phyloP scores from a whole-genome alignment of 2,113 vertebrate genomes.

The Pterocles gutturalis region DNA sequence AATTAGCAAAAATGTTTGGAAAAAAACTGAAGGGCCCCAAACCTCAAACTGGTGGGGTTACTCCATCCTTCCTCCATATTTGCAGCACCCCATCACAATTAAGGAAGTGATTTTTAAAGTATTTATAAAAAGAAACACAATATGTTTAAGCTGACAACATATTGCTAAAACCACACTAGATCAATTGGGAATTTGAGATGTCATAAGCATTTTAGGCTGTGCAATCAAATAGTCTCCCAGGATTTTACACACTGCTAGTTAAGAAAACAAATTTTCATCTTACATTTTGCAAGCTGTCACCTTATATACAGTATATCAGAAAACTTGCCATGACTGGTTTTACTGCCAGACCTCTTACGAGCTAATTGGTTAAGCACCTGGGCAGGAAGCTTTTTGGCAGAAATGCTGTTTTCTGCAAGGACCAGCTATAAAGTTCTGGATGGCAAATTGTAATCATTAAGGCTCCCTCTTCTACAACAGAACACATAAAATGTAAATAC shows the following conservation, averaged over 20 bases:
- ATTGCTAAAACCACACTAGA: slow-evolving; percentile 60
- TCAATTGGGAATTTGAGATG: slow-evolving; percentile 66
- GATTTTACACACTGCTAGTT: slow-evolving; percentile 79
- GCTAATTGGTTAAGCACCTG: slow-evolving; percentile 87
- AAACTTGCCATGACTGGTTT: slow-evolving; percentile 77
- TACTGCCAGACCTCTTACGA: slow-evolving; percentile 79
- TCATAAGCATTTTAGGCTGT: slow-evolving; percentile 70
- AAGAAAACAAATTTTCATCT: slow-evolving; percentile 84
- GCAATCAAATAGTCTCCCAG: slow-evolving; percentile 72
- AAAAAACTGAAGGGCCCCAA: slow-evolving; percentile 13
- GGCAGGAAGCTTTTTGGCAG: slow-evolving; percentile 82
- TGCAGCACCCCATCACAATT: slow-evolving; percentile 36
- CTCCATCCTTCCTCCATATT: neutral
- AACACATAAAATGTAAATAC: slow-evolving; percentile 71
- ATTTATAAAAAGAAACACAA: slow-evolving; percentile 46
- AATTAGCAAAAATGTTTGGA: slow-evolving; percentile 29
- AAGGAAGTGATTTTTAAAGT: slow-evolving; percentile 17
- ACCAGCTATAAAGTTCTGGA: slow-evolving; percentile 81
- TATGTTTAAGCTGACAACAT: slow-evolving; percentile 54
- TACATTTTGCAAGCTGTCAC: slow-evolving; percentile 81
- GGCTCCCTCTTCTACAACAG: slow-evolving; percentile 75
- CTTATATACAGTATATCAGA: slow-evolving; percentile 77
- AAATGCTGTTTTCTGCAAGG: slow-evolving; percentile 80
- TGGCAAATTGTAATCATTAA: slow-evolving; percentile 83
- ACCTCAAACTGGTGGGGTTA: neutral